Evolutionary conservation across 1,140 invertebrate species (phyloP).

Genomic region (Zaprionus vittiger): DNA sequence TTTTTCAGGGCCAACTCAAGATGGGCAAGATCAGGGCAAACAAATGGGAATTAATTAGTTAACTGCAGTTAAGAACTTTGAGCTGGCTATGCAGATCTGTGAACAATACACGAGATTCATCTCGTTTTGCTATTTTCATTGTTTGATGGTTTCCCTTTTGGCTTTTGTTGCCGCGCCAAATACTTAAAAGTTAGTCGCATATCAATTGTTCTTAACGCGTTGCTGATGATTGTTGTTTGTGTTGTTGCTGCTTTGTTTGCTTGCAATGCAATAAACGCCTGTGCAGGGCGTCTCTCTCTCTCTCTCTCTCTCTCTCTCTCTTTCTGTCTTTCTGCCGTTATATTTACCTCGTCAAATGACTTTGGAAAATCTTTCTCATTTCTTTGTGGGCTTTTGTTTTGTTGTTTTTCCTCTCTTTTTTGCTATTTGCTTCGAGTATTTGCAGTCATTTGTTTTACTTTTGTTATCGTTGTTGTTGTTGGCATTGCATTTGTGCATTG

Average conservation of each 20-base stretch:
- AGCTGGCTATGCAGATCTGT: not conserved
- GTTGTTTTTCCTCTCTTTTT: constrained; percentile 6
- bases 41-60: constrained; percentile 23
- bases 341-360: constrained; percentile 29
- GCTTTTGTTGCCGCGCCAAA: constrained; percentile 13
- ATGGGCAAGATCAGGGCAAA: not conserved
- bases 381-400: constrained; percentile 31
- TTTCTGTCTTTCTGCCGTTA: constrained; percentile 14
- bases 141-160: not conserved
- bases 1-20: not conserved
- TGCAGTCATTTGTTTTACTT: constrained; percentile 55
- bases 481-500: constrained; percentile 41
- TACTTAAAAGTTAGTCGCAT: constrained; percentile 19
- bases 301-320: constrained; percentile 10
- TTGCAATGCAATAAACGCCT: constrained; percentile 28
- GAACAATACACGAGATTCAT: not conserved
- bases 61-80: not conserved
- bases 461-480: constrained; percentile 37
- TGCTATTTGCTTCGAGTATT: constrained; percentile 46
- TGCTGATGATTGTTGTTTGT: constrained; percentile 8
- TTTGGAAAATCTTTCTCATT: constrained; percentile 51
- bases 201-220: constrained; percentile 17
- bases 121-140: not conserved
- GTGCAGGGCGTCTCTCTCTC: constrained; percentile 1
- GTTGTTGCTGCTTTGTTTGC: constrained; percentile 29